Base-by-base conservation (phyloP, 2,888 invertebrate genomes). In the Sisyra terminalis region DNA sequence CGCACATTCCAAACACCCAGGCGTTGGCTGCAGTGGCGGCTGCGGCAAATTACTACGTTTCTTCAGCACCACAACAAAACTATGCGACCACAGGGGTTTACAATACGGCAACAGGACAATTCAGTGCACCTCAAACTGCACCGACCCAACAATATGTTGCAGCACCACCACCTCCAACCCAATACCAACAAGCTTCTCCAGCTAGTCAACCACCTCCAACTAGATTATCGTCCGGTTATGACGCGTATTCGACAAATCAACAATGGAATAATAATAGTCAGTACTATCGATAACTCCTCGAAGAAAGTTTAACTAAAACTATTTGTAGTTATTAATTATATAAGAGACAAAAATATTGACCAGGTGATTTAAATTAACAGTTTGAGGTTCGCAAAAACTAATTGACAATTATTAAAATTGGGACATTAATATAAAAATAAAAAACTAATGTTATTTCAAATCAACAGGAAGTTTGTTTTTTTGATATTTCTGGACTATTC, bases 271-370 rank as follows among this genome's bases (percentile, higher is more conserved):
- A 61, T 49, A 70, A 67, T 46, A 75, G 75, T 52, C 75, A 73
- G 54, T 78, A 78, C 64, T 78, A 77, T 58, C 70, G 77, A 62
- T 71, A 24, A 24, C 24, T 7, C 3, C 24, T n/a, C n/a, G n/a
- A 24, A 24, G 5, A 24, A 24, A 24, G n/a, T n/a, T 24, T 24
- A 24, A 24, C 7, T 24, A 7, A 3, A 24, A 24, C 24, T 5
- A 24, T 5, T 24, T 24, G n/a, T n/a, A n/a, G n/a, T n/a, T n/a
- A n/a, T n/a, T n/a, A n/a, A n/a, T n/a, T n/a, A n/a, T n/a, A n/a
- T n/a, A n/a, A n/a, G n/a, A n/a, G n/a, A n/a, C n/a, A n/a, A n/a
- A n/a, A n/a, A n/a, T n/a, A n/a, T n/a, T n/a, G n/a, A n/a, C n/a
- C n/a, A n/a, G n/a, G n/a, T n/a, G n/a, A n/a, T n/a, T n/a, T n/a